phyloP scores from a whole-genome alignment of 2,888 invertebrate genomes.

The Cryptosula pallasiana region DNA sequence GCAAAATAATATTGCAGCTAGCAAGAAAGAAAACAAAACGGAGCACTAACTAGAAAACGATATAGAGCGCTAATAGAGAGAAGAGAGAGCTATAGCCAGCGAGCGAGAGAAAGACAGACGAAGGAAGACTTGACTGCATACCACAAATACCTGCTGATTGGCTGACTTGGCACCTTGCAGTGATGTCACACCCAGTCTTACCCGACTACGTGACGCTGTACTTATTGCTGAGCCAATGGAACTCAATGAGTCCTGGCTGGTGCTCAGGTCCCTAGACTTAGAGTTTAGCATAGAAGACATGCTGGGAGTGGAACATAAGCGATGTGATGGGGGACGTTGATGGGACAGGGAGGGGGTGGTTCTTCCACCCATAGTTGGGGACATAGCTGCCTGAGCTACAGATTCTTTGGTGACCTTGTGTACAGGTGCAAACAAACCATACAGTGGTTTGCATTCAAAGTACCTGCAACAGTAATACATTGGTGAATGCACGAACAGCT shows the following conservation, averaged over 20 bases:
- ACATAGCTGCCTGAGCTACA: conserved; percentile 25
- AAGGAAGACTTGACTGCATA: not conserved
- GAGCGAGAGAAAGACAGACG: not conserved
- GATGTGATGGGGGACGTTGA: not conserved
- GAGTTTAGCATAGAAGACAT: not conserved
- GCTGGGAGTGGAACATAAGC: conserved; percentile 23
- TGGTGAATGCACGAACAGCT: no score
- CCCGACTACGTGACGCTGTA: conserved; percentile 59
- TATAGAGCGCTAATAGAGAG: no score
- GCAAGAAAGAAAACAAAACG: no score
- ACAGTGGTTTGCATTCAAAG: conserved; percentile 83
- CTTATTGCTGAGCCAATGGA: conserved; percentile 65
- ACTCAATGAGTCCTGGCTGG: conserved; percentile 75
- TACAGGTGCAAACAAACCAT: conserved; percentile 87
- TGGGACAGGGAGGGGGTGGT: not conserved
- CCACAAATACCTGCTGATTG: not conserved
- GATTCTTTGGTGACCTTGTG: conserved; percentile 75
- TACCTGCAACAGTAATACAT: no score
- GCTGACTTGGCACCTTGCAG: conserved; percentile 42
- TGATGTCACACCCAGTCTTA: conserved; percentile 71
- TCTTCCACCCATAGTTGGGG: conserved; percentile 12
- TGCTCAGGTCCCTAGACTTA: conserved; percentile 46
- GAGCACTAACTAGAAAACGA: no score
- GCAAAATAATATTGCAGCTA: no score
- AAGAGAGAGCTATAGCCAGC: not conserved